Evolutionary conservation across 2,797 vertebrate species (phyloP).

Genomic region (Characodon lateralis): DNA sequence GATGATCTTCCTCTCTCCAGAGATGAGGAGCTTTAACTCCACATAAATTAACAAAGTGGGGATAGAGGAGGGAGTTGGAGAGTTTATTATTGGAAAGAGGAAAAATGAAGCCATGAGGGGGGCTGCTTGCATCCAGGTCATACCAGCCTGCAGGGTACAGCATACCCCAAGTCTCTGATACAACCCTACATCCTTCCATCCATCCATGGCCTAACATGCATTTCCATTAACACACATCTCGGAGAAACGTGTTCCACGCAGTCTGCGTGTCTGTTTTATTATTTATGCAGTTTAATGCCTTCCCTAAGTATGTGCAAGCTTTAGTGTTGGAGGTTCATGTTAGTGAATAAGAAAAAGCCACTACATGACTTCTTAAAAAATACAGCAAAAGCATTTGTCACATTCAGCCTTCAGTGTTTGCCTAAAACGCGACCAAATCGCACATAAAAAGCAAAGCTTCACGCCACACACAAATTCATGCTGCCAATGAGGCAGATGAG

Average conservation of each 20-base stretch:
- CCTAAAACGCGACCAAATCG: slow-evolving; percentile 15
- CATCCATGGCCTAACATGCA: slow-evolving; percentile 48
- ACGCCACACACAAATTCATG: slow-evolving; percentile 33
- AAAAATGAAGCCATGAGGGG: slow-evolving; percentile 30
- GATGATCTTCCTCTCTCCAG: slow-evolving; percentile 58
- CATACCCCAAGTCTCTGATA: slow-evolving; percentile 53
- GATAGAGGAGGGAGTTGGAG: slow-evolving; percentile 33
- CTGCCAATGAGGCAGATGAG: slow-evolving; percentile 73
- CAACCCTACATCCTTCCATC: slow-evolving; percentile 40
- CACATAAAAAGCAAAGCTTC: slow-evolving; percentile 48
- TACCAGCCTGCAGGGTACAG: slow-evolving; percentile 58
- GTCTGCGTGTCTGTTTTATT: slow-evolving; percentile 69
- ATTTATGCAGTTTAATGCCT: slow-evolving; percentile 77
- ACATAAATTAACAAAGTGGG: slow-evolving; percentile 66
- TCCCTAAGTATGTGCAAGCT: slow-evolving; percentile 53
- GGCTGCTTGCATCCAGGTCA: slow-evolving; percentile 65
- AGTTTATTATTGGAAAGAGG: slow-evolving; percentile 40
- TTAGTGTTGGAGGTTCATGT: slow-evolving; percentile 49
- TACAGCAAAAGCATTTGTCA: slow-evolving; percentile 42
- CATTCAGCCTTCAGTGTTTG: slow-evolving; percentile 37
- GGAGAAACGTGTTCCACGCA: slow-evolving; percentile 71
- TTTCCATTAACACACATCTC: slow-evolving; percentile 70
- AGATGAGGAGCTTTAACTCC: slow-evolving; percentile 65
- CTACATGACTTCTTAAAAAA: slow-evolving; percentile 43
- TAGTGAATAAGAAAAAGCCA: slow-evolving; percentile 54